Base-by-base conservation (phyloP, 2,113 vertebrate genomes). In the Narcine bancroftii region DNA sequence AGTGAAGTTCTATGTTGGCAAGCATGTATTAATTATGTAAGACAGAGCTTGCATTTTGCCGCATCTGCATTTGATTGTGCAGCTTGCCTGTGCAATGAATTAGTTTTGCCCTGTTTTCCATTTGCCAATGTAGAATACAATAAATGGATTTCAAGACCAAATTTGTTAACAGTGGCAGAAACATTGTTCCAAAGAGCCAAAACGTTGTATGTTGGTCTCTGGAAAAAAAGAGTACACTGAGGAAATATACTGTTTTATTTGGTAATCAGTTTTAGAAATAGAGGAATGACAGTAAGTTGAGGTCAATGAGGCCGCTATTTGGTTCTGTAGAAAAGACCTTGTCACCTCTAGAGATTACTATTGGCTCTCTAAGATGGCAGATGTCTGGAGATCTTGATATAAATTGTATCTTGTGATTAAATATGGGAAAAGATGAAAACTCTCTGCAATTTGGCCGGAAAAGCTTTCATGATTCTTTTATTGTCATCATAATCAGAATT, bases 221-320 rank as follows among this genome's bases (percentile, higher is more conserved):
- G 81, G 33, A 33, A 87, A 33, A 87, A 3, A 87, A 53, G 53
- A 36, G 15, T 60, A 56, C 26, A 0, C 81, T 7, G 24, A 53
- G 60, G 53, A 5, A 63, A 53, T 63, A 47, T 47, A 47, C 47
- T 83, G 47, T 83, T 26, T 53, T 53, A 53, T 53, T 83, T 47
- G 26, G 26, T 53, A 45, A 83, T 83, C 47, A 10, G 47, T 83
- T 47, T 56, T 83, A 33, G 24, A 83, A 83, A 83, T 83, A 56
- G 53, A 13, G 15, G 26, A 87, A 60, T 87, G 53, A 36, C 81
- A 87, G 81, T 60, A 87, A 85, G 21, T 60, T 87, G 53, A 36
- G 53, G 53, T 87, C 53, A 87, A 17, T 87, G 81, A 60, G n/a
- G 53, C 33, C n/a, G 81, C 60, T 87, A 87, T 63, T 60, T 87